Evolutionary conservation across 1,140 invertebrate genomes (phyloP).

Genomic region (Coelopa frigida): DNA sequence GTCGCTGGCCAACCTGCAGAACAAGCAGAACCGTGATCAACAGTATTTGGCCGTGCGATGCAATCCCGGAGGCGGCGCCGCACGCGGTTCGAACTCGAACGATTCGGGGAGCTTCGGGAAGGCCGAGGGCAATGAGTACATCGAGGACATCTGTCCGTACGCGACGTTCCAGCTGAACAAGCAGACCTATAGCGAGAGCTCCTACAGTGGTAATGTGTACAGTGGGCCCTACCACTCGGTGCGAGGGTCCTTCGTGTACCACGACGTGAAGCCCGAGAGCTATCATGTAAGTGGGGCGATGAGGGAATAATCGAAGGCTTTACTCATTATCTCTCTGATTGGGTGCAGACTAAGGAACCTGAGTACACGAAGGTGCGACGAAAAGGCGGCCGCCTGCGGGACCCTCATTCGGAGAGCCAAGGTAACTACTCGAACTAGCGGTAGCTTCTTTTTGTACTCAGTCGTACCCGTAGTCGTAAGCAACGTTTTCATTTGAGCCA

Average conservation of each 20-base stretch:
- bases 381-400: slow-evolving; percentile 65
- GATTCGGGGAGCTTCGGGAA: slow-evolving; percentile 49
- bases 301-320: neutral
- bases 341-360: slow-evolving; percentile 60
- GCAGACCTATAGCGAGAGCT: slow-evolving; percentile 77
- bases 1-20: slow-evolving; percentile 64
- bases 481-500: too few species aligned
- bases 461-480: too few species aligned
- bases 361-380: slow-evolving; percentile 73
- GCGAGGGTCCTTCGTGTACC: slow-evolving; percentile 82
- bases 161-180: slow-evolving; percentile 84
- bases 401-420: slow-evolving; percentile 73
- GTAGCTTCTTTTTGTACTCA: too few species aligned
- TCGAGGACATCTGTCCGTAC: slow-evolving; percentile 85
- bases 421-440: slow-evolving; percentile 50
- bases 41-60: slow-evolving; percentile 60
- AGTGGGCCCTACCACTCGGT: slow-evolving; percentile 78
- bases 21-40: slow-evolving; percentile 67
- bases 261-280: slow-evolving; percentile 60
- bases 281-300: slow-evolving; percentile 46
- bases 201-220: slow-evolving; percentile 81
- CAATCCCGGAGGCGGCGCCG: slow-evolving; percentile 41
- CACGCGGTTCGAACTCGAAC: slow-evolving; percentile 45
- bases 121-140: slow-evolving; percentile 62
- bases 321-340: neutral